Conservation (phyloP, 2,888 invertebrate species). For the Hipparchia sbordonii region DNA sequence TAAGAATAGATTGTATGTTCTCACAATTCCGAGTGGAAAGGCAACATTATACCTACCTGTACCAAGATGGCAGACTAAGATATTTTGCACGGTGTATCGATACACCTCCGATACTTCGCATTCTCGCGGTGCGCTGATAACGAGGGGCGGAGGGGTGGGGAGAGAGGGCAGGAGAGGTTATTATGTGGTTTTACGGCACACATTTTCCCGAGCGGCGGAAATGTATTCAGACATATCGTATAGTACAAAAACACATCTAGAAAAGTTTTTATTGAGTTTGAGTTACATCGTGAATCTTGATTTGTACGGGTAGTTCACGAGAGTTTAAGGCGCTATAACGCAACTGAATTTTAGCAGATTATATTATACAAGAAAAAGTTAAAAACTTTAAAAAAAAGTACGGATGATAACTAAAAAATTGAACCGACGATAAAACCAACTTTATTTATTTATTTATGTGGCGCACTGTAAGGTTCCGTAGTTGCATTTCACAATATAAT, state of each 20-base stretch:
- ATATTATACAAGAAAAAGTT: background rate
- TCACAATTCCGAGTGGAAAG: too few species aligned
- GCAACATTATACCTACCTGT: background rate
- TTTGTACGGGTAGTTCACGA: background rate
- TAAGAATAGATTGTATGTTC: too few species aligned
- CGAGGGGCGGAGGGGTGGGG: conserved; percentile 4
- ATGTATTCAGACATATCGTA: background rate
- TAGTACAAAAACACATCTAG: background rate
- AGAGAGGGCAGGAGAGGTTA: conserved; percentile 6
- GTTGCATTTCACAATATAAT: too few species aligned
- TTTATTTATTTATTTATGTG: too few species aligned
- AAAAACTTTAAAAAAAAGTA: too few species aligned
- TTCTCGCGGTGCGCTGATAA: conserved; percentile 31
- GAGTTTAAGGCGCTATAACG: too few species aligned
- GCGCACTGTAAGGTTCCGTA: too few species aligned
- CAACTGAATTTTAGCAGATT: background rate
- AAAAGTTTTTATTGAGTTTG: conserved; percentile 5
- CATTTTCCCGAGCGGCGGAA: conserved; percentile 2
- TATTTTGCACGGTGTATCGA: conserved; percentile 28
- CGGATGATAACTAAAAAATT: too few species aligned
- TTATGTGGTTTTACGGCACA: conserved; percentile 31
- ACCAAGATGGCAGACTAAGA: conserved; percentile 28
- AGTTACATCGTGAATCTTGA: conserved; percentile 12
- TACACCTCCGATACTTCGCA: conserved; percentile 24
- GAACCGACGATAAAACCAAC: too few species aligned